Conservation (phyloP, 2,888 invertebrate species). For the Taphrorychus bicolor region DNA sequence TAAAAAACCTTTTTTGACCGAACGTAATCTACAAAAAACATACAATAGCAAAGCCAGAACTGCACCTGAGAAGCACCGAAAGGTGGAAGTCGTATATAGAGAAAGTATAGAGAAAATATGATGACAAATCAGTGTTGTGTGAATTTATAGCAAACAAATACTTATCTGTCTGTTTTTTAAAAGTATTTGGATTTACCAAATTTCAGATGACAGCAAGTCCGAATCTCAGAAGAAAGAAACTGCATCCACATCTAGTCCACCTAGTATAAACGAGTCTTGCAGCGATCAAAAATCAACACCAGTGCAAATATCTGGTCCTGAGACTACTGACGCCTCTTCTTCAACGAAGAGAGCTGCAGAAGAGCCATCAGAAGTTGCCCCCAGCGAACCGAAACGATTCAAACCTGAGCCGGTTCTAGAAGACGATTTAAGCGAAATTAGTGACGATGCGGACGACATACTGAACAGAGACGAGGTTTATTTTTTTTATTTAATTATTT, state of each 20-base stretch:
- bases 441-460: conserved; percentile 89
- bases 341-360: conserved; percentile 54
- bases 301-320: neutral
- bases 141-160: too few relatives aligned
- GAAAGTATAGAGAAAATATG: too few relatives aligned
- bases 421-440: conserved; percentile 85
- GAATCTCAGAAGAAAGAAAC: conserved; percentile 45
- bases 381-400: conserved; percentile 58
- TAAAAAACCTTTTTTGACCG: too few relatives aligned
- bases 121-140: too few relatives aligned
- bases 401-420: conserved; percentile 57
- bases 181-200: neutral
- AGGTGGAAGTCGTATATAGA: too few relatives aligned
- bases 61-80: too few relatives aligned
- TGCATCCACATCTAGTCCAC: conserved; percentile 29
- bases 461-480: conserved; percentile 75
- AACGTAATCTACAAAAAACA: too few relatives aligned
- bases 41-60: too few relatives aligned
- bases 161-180: too few relatives aligned
- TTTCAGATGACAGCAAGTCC: conserved; percentile 43
- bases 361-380: conserved; percentile 57
- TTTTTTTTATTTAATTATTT: neutral
- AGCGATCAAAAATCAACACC: conserved; percentile 16
- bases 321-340: neutral
- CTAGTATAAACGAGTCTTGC: neutral